Percentiles rank a stretch among this genome's conserved stretches.
Conservation (phyloP, 2,113 vertebrate species). For the Eptatretus burgeri region DNA sequence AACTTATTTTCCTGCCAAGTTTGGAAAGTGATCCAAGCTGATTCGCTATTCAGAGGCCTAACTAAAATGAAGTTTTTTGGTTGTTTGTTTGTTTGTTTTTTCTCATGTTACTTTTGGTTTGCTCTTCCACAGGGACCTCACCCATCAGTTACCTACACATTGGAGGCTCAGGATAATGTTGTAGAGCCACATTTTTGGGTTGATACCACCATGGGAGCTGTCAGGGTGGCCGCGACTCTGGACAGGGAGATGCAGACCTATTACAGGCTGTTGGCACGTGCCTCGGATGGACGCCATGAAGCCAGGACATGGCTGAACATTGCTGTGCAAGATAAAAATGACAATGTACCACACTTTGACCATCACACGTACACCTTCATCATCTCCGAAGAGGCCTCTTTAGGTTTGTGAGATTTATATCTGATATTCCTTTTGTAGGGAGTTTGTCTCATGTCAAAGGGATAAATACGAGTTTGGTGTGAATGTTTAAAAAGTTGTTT, state of each 20-base stretch:
- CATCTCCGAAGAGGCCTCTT: constrained; percentile 43
- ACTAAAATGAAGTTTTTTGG: too few relatives aligned
- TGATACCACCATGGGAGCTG: constrained; percentile 66
- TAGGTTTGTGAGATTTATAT: constrained; percentile 26
- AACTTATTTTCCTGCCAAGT: too few relatives aligned
- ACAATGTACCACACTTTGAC: constrained; percentile 69
- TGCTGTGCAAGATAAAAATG: constrained; percentile 64
- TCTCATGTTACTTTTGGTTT: too few relatives aligned
- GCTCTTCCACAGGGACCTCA: too few relatives aligned
- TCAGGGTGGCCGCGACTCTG: constrained; percentile 50
- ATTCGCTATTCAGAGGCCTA: too few relatives aligned
- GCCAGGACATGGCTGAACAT: constrained; percentile 74
- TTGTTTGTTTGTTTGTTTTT: too few relatives aligned
- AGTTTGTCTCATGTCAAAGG: neutral
- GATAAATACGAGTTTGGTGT: neutral
- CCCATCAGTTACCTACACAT: too few relatives aligned
- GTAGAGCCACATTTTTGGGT: constrained; percentile 13
- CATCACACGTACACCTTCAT: constrained; percentile 60
- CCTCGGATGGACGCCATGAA: constrained; percentile 67
- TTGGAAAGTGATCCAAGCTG: too few relatives aligned
- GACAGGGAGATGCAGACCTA: constrained; percentile 67
- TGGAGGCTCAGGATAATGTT: too few relatives aligned
- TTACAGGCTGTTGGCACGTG: constrained; percentile 63
- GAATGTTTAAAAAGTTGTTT: neutral
- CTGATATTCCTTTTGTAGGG: neutral